Evolutionary conservation across 1,140 invertebrate species (phyloP).

Genomic region (Drosophila rufa): DNA sequence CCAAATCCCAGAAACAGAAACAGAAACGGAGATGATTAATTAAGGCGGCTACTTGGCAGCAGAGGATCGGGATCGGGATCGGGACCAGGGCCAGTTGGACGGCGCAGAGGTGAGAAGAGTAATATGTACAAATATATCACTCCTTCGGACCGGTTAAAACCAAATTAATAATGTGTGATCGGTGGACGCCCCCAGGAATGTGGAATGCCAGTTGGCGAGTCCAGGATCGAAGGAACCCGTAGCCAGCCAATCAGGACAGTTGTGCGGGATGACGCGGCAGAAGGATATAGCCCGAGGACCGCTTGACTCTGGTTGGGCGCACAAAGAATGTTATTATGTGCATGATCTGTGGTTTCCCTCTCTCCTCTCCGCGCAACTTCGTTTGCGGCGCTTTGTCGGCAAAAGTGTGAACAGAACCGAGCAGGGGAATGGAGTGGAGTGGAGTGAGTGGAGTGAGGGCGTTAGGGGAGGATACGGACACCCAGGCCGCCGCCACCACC

Average conservation of each 20-base stretch:
- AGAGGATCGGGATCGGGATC: slow-evolving; percentile 35
- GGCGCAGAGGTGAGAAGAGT: slow-evolving; percentile 72
- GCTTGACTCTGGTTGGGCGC: slow-evolving; percentile 40
- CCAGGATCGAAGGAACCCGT: neutral
- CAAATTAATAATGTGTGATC: slow-evolving; percentile 78
- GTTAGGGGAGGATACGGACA: slow-evolving; percentile 56
- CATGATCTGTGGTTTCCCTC: slow-evolving; percentile 77
- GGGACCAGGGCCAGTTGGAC: slow-evolving; percentile 34
- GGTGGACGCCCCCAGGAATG: slow-evolving; percentile 46
- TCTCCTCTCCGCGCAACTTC: slow-evolving; percentile 13
- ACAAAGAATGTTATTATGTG: slow-evolving; percentile 76
- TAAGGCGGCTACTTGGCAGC: slow-evolving; percentile 55
- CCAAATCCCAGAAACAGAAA: slow-evolving; percentile 45
- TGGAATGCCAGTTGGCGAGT: slow-evolving; percentile 58
- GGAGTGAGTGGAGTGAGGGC: slow-evolving; percentile 3
- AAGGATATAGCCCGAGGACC: slow-evolving; percentile 43
- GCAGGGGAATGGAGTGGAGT: slow-evolving; percentile 5
- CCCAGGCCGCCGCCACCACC: slow-evolving; percentile 59
- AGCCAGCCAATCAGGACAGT: slow-evolving; percentile 50
- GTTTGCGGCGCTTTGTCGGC: slow-evolving; percentile 76
- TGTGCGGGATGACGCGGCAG: slow-evolving; percentile 45
- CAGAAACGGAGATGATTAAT: slow-evolving; percentile 68
- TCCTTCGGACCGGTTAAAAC: slow-evolving; percentile 76
- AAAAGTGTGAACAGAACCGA: slow-evolving; percentile 44
- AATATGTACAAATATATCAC: slow-evolving; percentile 84